Evolutionary conservation across 2,797 vertebrate genomes (phyloP), one percentile per base, ranked within the genome.

Genomic region (Neosalanx taihuensis): DNA sequence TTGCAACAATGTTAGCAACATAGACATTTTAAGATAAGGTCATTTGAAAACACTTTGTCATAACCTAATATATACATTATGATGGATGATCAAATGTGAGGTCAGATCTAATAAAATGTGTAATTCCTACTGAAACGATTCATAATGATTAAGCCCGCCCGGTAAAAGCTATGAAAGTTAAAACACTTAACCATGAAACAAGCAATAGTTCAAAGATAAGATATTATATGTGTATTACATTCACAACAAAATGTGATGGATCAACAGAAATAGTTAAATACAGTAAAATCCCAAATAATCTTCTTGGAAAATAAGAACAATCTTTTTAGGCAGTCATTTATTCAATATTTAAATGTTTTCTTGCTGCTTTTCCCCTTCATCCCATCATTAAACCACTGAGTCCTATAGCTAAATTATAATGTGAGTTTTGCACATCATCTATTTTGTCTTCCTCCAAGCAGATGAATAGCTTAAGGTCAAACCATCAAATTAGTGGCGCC

Each of bases 391-490:
- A 81, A 84, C 84, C 77, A 84, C 83, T 83, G 78, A 83, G 84
- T 91, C 90, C 85, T 83, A 82, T 86, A 90, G 88, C 89, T 88
- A 90, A 90, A 90, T 88, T 89, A 88, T 91, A 89, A 87, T 90
- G 85, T 81, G 84, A 87, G 85, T 86, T 88, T 82, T 86, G 5
- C 63, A 81, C 87, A 86, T 87, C 87, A 89, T 88, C 86, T 74
- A 84, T 89, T 89, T 88, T 78, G 83, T 85, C 80, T 82, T 83
- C 82, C 76, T 81, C 80, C 74, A 79, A 83, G 84, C 80, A 89
- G 86, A 92, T 86, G 89, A 90, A 89, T 89, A 87, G 91, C 89
- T 90, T 88, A 84, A 88, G 90, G 89, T 92, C 89, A 89, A 85
- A 87, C 86, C 76, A 89, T 86, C 88, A 89, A 90, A 90, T 91